These are phyloP conservation scores for Ophonus ardosiacus DNA, from an alignment of 2,888 invertebrate species.

Conservation along the genomic window DNA sequence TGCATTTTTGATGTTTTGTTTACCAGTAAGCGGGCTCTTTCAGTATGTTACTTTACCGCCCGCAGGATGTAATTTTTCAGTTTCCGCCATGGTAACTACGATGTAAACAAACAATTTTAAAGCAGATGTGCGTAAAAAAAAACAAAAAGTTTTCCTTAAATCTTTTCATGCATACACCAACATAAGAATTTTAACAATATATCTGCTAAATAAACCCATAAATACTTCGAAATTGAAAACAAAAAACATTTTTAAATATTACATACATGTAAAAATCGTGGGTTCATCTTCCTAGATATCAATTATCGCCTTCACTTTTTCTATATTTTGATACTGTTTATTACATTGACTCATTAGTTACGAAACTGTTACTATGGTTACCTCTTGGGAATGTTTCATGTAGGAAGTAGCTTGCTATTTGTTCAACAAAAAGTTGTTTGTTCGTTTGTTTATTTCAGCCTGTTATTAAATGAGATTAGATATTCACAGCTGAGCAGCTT, in stretches of 20 bases:
- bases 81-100: too few relatives aligned
- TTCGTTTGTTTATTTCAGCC: constrained; percentile 1
- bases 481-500: not conserved
- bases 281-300: not conserved
- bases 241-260: not conserved
- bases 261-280: not conserved
- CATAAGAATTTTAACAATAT: too few relatives aligned
- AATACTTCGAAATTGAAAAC: too few relatives aligned
- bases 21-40: too few relatives aligned
- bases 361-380: not conserved
- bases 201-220: too few relatives aligned
- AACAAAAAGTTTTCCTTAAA: too few relatives aligned
- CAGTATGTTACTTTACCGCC: too few relatives aligned
- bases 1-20: too few relatives aligned
- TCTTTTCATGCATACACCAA: too few relatives aligned
- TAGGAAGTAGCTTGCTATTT: constrained; percentile 1
- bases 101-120: too few relatives aligned
- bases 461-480: not conserved
- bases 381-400: not conserved
- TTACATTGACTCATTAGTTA: not conserved
- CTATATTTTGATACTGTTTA: not conserved
- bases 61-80: too few relatives aligned
- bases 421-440: constrained; percentile 1
- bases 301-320: not conserved
- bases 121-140: too few relatives aligned